These are phyloP conservation scores for Drosophila mayaguana DNA, from an alignment of 2,888 invertebrate species.

Conservation along the genomic window DNA sequence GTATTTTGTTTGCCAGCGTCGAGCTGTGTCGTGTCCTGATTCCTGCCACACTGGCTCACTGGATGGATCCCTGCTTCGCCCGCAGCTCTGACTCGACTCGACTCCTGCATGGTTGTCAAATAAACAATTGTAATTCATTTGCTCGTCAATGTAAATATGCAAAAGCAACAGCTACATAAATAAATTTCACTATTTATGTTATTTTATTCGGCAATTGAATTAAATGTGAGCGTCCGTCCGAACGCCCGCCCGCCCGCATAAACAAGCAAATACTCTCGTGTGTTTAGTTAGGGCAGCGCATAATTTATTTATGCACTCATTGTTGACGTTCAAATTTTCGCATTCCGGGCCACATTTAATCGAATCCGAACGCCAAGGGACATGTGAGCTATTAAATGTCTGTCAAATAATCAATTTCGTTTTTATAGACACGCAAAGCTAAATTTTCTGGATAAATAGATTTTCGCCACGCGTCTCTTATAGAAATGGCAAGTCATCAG, in stretches of 20 bases:
- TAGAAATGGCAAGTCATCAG: not conserved
- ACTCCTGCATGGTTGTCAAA: slow-evolving; percentile 37
- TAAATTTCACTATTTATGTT: slow-evolving; percentile 44
- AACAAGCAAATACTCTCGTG: slow-evolving; percentile 26
- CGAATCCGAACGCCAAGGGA: slow-evolving; percentile 26
- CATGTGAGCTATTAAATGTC: slow-evolving; percentile 33
- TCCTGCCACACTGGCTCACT: not conserved
- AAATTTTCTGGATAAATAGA: not conserved
- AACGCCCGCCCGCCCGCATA: not conserved
- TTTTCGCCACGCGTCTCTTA: slow-evolving; percentile 10
- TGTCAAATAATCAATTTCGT: slow-evolving; percentile 38
- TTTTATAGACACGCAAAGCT: slow-evolving; percentile 12
- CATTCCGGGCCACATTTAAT: slow-evolving; percentile 22
- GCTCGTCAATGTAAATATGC: slow-evolving; percentile 51
- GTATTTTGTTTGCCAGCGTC: slow-evolving; percentile 17
- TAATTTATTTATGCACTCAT: slow-evolving; percentile 39
- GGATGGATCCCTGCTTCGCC: not conserved
- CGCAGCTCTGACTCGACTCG: not conserved
- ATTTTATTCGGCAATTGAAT: slow-evolving; percentile 52
- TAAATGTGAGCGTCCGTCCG: slow-evolving; percentile 20
- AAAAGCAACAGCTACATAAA: slow-evolving; percentile 40
- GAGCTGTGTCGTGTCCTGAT: not conserved
- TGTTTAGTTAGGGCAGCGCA: slow-evolving; percentile 38
- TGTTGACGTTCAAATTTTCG: slow-evolving; percentile 16
- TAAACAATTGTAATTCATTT: slow-evolving; percentile 64